Evolutionary conservation across 2,113 vertebrate genomes (phyloP).

Genomic region (Sander lucioperca): DNA sequence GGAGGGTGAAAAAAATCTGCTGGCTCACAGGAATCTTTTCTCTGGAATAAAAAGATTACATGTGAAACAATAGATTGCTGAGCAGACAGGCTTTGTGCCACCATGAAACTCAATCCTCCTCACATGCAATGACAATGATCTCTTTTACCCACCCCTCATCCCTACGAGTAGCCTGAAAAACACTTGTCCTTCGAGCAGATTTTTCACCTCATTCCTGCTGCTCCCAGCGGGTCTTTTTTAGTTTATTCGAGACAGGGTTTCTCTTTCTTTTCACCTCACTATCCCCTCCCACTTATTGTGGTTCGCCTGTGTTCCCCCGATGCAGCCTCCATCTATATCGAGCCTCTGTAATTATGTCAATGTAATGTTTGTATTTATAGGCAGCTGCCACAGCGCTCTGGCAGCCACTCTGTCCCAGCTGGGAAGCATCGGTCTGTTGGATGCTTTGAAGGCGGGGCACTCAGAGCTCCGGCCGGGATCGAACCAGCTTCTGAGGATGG

Average conservation of each 20-base stretch:
- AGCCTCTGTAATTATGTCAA: constrained; percentile 86
- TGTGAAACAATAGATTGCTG: not conserved
- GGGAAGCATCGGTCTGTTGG: constrained; percentile 76
- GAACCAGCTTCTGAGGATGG: not conserved
- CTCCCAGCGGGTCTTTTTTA: not conserved
- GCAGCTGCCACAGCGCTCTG: constrained; percentile 84
- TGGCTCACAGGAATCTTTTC: not conserved
- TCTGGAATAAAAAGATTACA: not conserved
- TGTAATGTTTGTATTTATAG: constrained; percentile 90
- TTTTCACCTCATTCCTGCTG: not conserved
- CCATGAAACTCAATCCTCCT: not conserved
- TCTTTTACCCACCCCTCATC: not conserved
- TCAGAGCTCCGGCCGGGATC: not conserved
- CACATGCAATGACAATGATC: not conserved
- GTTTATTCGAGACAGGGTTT: constrained; percentile 50
- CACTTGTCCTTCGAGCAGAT: not conserved
- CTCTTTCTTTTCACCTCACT: constrained; percentile 35
- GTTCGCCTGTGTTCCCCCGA: constrained; percentile 65
- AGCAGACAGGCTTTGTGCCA: not conserved
- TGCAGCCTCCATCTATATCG: constrained; percentile 82
- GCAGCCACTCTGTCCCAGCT: constrained; percentile 82
- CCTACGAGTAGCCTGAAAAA: not conserved
- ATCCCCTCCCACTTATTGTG: constrained; percentile 48
- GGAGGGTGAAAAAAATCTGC: not conserved
- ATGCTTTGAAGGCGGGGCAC: constrained; percentile 34